These are phyloP conservation scores for Gymnothorax reevesii DNA, from an alignment of 2,797 vertebrate species.

Conservation along the genomic window DNA sequence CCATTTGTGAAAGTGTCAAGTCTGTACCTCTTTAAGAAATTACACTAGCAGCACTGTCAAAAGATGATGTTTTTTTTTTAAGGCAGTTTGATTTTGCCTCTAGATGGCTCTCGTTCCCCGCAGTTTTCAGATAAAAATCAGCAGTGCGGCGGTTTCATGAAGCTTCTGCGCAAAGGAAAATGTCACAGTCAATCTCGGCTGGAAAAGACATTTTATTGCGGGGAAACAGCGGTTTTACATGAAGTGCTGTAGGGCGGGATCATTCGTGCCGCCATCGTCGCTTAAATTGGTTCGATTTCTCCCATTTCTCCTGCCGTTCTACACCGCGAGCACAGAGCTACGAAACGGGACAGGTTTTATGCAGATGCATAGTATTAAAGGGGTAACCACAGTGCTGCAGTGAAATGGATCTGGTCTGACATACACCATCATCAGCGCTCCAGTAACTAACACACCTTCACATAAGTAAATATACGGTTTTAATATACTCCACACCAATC, in stretches of 20 bases:
- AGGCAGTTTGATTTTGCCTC: background rate
- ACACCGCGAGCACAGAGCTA: background rate
- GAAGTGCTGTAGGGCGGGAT: slow-evolving; percentile 43
- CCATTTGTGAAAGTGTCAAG: background rate
- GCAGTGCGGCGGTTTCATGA: slow-evolving; percentile 18
- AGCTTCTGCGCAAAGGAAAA: slow-evolving; percentile 45
- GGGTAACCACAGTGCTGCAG: slow-evolving; percentile 13
- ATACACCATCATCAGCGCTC: background rate
- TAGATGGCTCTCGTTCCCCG: background rate
- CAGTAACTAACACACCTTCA: background rate
- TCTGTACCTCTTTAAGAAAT: background rate
- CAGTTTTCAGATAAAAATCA: slow-evolving; percentile 55
- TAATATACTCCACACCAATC: background rate
- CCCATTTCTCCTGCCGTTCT: slow-evolving; percentile 5
- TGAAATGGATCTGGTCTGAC: background rate
- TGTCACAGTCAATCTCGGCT: slow-evolving; percentile 42
- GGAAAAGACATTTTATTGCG: slow-evolving; percentile 29
- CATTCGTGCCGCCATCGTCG: slow-evolving; percentile 52
- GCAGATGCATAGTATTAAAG: slow-evolving; percentile 3
- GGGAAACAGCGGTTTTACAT: slow-evolving; percentile 49
- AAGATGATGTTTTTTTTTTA: too few species aligned
- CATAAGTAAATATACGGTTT: background rate
- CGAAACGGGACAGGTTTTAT: background rate
- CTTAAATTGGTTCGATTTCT: background rate
- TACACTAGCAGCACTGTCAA: too few species aligned